Evolutionary conservation across 2,888 invertebrate genomes (phyloP), one percentile per base, ranked within the genome.

Genomic region (Lucinisca nassula): DNA sequence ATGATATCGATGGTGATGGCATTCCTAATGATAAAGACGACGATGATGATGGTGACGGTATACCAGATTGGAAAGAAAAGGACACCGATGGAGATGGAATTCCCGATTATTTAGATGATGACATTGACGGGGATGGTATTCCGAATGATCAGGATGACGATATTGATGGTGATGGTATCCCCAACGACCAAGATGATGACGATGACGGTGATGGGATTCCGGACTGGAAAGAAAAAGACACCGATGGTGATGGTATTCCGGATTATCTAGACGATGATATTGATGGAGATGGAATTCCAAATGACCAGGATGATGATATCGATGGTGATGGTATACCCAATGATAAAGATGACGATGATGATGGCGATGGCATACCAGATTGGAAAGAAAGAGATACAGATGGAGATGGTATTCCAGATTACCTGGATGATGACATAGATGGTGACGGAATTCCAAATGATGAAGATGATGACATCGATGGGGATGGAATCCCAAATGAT

Each of bases 401-500:
- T 78, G 92, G 92, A 8, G 95, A 95, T 87, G 95, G 95, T 17
- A 94, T 95, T 78, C 94, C 94, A 10, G 93, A 95, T 78, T 79
- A 90, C 30, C 38, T 82, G 8, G 92, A 94, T 95, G 94, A 94
- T 84, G 92, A 91, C 55, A 55, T 88, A 30, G 95, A 95, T 83
- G 92, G 91, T 61, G 92, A 94, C 85, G 93, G 94, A 17, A 94
- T 94, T 70, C 91, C 92, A 3, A 93, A 94, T 86, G 74, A 90
- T 24, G 49, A 84, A 24, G 93, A 93, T 51, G 79, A 83, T 21
- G 91, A 89, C 45, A 83, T 80, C 38, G 90, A 90, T 74, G 79
- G 95, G 32, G 95, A 95, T 86, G 95, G 95, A 4, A 94, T 95
- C 78, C 94, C 94, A 8, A 94, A 95, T 73, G 84, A 94, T 51